phyloP scores from a whole-genome alignment of 2,797 vertebrate species.

The Argya squamiceps region DNA sequence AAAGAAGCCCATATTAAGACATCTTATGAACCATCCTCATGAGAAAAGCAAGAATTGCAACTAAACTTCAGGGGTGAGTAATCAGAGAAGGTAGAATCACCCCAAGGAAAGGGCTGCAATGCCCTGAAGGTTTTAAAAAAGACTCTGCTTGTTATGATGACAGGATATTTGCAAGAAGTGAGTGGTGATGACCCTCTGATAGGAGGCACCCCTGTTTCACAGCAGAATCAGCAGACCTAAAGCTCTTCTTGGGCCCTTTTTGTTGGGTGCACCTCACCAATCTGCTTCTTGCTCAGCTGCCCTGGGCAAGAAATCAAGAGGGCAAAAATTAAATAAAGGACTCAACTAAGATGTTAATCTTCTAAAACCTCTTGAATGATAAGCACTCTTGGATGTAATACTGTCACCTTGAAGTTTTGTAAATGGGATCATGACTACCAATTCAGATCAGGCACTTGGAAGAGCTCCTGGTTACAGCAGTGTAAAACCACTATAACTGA shows the following conservation, averaged over 20 bases:
- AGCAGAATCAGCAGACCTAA: neutral
- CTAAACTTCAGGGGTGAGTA: neutral
- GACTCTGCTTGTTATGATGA: neutral
- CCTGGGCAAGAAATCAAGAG: neutral
- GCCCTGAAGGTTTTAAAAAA: neutral
- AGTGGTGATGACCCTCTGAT: neutral
- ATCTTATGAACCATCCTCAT: neutral
- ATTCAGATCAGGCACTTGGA: neutral
- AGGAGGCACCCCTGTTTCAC: neutral
- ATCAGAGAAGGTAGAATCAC: neutral
- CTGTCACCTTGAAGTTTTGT: neutral
- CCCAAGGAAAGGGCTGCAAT: neutral
- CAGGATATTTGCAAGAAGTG: neutral
- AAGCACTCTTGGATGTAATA: neutral
- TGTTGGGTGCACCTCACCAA: neutral
- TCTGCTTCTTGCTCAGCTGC: neutral
- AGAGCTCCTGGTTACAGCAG: neutral
- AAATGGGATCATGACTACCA: neutral
- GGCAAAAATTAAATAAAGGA: neutral
- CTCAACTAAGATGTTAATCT: neutral
- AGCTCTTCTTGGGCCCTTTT: neutral
- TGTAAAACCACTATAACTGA: neutral
- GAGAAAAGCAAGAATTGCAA: neutral
- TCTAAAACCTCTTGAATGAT: neutral
- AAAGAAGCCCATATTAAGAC: constrained; percentile 44